Conservation (phyloP, 2,113 vertebrate genomes). For the Enhydra lutris region DNA sequence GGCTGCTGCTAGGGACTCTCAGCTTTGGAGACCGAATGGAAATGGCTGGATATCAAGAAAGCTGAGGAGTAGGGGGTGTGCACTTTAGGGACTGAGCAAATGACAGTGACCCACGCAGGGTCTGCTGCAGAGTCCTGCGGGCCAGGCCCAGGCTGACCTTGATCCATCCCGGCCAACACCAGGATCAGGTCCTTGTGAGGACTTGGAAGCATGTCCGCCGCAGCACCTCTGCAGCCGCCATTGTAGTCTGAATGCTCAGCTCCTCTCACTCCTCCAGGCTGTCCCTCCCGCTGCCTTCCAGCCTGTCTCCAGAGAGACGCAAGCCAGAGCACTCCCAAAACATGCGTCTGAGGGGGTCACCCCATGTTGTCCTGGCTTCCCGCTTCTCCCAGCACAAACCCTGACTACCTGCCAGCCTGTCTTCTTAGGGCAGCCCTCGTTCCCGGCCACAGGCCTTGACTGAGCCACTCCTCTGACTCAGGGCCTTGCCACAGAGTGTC, state of each 20-base stretch:
- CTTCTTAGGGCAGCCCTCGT: not conserved
- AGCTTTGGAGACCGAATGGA: not conserved
- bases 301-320: not conserved
- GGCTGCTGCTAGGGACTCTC: not conserved
- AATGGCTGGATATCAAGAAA: not conserved
- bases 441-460: not conserved
- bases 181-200: not conserved
- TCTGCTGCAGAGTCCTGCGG: not conserved
- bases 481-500: not conserved
- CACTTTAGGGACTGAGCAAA: not conserved
- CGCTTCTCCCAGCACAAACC: not conserved
- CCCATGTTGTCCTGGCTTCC: not conserved
- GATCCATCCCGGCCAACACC: not conserved
- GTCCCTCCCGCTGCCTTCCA: not conserved
- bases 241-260: not conserved
- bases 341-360: rapidly evolving
- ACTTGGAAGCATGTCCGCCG: not conserved
- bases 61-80: not conserved
- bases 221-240: not conserved
- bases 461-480: not conserved
- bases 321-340: not conserved
- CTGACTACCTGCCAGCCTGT: not conserved
- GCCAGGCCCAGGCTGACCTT: not conserved
- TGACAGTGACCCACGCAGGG: not conserved
- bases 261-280: not conserved